phyloP scores from a whole-genome alignment of 2,888 invertebrate species.

The Macaria notata region DNA sequence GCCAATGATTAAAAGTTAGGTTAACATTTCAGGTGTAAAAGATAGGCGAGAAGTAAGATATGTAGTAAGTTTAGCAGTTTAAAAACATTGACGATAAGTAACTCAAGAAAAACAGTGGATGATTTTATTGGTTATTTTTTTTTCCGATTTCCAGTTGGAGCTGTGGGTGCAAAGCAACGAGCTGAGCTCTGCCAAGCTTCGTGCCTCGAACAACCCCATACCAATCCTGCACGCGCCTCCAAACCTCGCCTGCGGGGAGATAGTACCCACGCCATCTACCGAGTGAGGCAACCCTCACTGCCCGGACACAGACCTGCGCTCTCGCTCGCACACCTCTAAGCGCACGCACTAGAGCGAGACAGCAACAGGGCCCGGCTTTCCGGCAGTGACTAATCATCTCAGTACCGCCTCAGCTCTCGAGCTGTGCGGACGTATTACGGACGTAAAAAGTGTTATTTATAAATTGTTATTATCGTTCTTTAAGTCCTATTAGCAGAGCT shows the following conservation, averaged over 20 bases:
- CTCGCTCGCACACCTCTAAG: slow-evolving; percentile 40
- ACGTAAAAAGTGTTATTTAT: slow-evolving; percentile 28
- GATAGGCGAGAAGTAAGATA: too few relatives aligned
- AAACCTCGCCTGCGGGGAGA: slow-evolving; percentile 62
- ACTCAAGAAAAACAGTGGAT: too few relatives aligned
- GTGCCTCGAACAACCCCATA: slow-evolving; percentile 47
- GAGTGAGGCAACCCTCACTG: slow-evolving; percentile 63
- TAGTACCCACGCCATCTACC: slow-evolving; percentile 45
- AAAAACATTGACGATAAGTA: too few relatives aligned
- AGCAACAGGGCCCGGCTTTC: slow-evolving; percentile 42
- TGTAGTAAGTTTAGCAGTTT: too few relatives aligned
- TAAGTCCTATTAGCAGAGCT: slow-evolving; percentile 34
- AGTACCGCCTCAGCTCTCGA: slow-evolving; percentile 33
- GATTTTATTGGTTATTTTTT: too few relatives aligned
- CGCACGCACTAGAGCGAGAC: slow-evolving; percentile 44
- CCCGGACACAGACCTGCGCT: slow-evolving; percentile 50
- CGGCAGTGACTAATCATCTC: slow-evolving; percentile 48
- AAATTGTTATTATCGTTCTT: slow-evolving; percentile 24
- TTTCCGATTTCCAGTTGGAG: slow-evolving; percentile 61
- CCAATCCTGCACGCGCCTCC: slow-evolving; percentile 44
- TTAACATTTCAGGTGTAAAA: too few relatives aligned
- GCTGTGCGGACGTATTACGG: slow-evolving; percentile 39
- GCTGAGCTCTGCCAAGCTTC: slow-evolving; percentile 70
- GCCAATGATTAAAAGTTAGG: too few relatives aligned
- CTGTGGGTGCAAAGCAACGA: slow-evolving; percentile 80